Percentiles rank a stretch among this genome's conserved stretches.
Conservation (phyloP, 2,888 invertebrate species). For the Omphaloscelis lunosa region DNA sequence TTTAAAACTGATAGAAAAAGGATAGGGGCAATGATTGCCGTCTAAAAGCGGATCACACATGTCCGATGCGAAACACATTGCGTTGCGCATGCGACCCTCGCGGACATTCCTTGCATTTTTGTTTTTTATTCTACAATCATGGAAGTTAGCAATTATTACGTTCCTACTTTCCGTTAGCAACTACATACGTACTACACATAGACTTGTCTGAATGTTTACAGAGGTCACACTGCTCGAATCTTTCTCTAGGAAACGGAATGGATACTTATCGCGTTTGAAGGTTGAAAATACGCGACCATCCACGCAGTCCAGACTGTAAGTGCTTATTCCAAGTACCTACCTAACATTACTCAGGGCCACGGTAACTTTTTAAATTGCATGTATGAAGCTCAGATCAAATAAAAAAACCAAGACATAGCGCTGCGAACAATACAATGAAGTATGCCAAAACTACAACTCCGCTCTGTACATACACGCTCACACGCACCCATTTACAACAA, state of each 20-base stretch:
- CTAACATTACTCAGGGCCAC: too few species aligned
- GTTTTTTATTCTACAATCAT: conserved; percentile 33
- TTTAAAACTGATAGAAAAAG: background rate
- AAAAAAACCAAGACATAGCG: too few species aligned
- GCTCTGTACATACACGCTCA: too few species aligned
- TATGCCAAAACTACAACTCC: too few species aligned
- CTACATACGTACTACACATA: background rate
- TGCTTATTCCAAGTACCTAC: background rate
- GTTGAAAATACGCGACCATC: background rate
- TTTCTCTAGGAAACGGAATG: background rate
- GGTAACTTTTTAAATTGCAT: too few species aligned
- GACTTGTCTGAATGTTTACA: background rate
- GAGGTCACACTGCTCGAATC: background rate
- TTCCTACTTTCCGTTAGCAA: background rate
- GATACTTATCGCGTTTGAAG: background rate
- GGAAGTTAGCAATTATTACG: conserved; percentile 38
- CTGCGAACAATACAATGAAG: too few species aligned
- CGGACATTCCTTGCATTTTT: conserved; percentile 44
- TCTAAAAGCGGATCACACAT: conserved; percentile 49
- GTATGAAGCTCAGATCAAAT: too few species aligned
- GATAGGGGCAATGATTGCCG: conserved; percentile 1
- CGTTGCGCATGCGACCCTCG: conserved; percentile 24
- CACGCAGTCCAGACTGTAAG: background rate
- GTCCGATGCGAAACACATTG: conserved; percentile 50
- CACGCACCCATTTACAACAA: too few species aligned